Evolutionary conservation across 2,888 invertebrate genomes (phyloP).

Genomic region (Acanthococcus lagerstroemiae): DNA sequence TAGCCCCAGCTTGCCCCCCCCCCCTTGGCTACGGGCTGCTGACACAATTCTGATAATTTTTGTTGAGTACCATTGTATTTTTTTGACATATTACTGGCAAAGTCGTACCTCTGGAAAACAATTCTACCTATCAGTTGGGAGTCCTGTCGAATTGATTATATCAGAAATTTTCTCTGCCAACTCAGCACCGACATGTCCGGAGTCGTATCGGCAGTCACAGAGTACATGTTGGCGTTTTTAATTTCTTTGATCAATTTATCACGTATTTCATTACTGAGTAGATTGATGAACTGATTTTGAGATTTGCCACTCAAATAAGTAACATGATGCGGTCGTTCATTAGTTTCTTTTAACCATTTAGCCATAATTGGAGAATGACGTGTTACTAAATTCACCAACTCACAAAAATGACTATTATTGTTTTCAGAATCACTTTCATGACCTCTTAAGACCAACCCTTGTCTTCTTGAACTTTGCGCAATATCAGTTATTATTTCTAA

Average conservation of each 20-base stretch:
- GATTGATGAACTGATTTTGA: conserved; percentile 24
- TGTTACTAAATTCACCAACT: conserved; percentile 13
- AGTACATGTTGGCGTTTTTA: conserved; percentile 14
- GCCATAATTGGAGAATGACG: conserved; percentile 18
- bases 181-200: conserved; percentile 15
- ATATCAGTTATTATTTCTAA: conserved; percentile 16
- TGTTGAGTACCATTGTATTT: no score
- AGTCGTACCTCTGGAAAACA: conserved; percentile 17
- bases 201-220: conserved; percentile 24
- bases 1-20: no score
- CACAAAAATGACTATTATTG: conserved; percentile 21
- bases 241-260: conserved; percentile 12
- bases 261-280: conserved; percentile 13
- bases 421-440: conserved; percentile 11
- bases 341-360: conserved; percentile 15
- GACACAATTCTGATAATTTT: no score
- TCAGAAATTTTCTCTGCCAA: no score
- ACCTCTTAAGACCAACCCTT: conserved; percentile 13
- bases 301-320: conserved; percentile 14
- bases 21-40: no score
- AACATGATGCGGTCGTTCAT: conserved; percentile 15
- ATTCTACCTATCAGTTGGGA: conserved; percentile 14
- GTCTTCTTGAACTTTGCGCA: conserved; percentile 1
- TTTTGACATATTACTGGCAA: conserved; percentile 23
- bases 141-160: conserved; percentile 7